Percentiles rank a stretch among this genome's conserved stretches.
Conservation (phyloP, 2,888 invertebrate species). For the Tenthredo mesomela region DNA sequence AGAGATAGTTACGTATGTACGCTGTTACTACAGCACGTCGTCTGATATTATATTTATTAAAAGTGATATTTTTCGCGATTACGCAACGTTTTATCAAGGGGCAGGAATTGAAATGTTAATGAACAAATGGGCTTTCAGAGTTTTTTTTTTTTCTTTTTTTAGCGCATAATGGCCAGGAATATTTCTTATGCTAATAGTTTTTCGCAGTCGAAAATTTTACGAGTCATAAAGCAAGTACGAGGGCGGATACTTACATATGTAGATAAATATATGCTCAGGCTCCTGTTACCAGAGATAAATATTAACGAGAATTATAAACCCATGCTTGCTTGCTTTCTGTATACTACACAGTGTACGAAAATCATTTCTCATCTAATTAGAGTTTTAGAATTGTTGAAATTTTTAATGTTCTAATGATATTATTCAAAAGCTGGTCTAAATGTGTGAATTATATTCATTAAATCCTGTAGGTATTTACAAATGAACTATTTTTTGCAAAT, state of each 20-base stretch:
- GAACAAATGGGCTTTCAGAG: background rate
- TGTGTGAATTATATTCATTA: background rate
- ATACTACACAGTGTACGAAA: background rate
- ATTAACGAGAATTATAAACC: background rate
- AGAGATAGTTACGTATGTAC: background rate
- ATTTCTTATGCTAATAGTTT: background rate
- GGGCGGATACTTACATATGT: background rate
- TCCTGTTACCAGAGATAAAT: conserved; percentile 6
- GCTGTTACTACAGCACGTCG: background rate
- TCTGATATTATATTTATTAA: background rate
- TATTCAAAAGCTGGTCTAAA: background rate
- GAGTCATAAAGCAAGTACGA: conserved; percentile 12
- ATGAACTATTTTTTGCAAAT: background rate
- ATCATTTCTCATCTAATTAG: background rate
- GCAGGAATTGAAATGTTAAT: background rate
- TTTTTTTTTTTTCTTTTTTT: background rate
- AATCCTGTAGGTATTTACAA: background rate
- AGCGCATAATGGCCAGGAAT: background rate
- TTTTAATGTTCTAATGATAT: background rate
- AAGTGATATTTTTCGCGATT: background rate
- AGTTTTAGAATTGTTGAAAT: background rate
- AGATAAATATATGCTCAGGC: background rate
- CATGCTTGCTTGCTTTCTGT: background rate
- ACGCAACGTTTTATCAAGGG: background rate
- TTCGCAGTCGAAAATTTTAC: background rate